Base-by-base conservation (phyloP, 2,888 invertebrate species). In the Coecobrya sp. region DNA sequence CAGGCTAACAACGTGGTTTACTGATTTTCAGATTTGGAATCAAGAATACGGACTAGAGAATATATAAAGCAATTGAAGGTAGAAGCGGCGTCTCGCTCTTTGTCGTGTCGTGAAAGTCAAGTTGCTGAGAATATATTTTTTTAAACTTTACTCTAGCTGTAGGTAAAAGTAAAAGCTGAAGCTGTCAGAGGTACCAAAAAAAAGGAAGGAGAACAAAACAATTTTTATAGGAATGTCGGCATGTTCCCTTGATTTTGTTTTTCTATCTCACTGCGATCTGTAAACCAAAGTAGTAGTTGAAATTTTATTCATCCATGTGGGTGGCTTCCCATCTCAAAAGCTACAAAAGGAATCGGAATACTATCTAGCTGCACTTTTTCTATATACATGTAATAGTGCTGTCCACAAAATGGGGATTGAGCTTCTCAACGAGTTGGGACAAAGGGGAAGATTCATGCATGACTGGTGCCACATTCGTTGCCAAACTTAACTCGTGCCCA, bases 401-500 rank as follows among this genome's bases (percentile, higher is more conserved):
- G 45, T 73, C 73, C 73, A 45, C 42, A 73, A 45, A 73, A 10
- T 19, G 11, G 73, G 10, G 45, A 73, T 8, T 22, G n/a, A 11
- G 11, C 42, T n/a, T 45, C 73, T 45, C 16, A 45, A 73, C 73
- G 22, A n/a, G 11, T 45, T 22, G 22, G 73, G 1, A 73, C 8
- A 22, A 45, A 45, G 36, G 22, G 45, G 22, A 73, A 62, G 73
- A 30, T 87, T 87, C 86, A 87, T 76, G 86, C 86, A 76, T 76
- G 76, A 87, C 59, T 87, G 62, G 42, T 55, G 42, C 86, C 62
- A 87, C 30, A 87, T 59, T 87, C 86, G 5, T 42, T 81, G 65
- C 79, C 88, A 81, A 79, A 81, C n/a, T 25, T 42, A 76, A 36
- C 45, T 65, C n/a, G 42, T 45, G 45, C 36, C 36, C 30, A 68